Conservation (phyloP, 2,797 vertebrate genomes). For the Amblyraja radiata region DNA sequence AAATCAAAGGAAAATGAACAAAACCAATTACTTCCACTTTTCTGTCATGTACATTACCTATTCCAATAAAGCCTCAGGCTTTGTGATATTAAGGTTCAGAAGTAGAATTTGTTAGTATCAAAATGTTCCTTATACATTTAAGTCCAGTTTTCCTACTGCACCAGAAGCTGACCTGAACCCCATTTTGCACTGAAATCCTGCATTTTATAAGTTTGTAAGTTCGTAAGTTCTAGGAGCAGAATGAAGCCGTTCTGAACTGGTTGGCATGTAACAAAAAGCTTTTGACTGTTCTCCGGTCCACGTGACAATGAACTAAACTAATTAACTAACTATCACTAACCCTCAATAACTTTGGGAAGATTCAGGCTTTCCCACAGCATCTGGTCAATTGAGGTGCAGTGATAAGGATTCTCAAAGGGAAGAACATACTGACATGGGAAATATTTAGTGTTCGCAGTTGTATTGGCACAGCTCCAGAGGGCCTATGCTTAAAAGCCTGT, state of each 20-base stretch:
- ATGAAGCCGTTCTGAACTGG: too few species aligned
- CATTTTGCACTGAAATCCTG: neutral
- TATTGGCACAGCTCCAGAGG: neutral
- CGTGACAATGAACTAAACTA: too few species aligned
- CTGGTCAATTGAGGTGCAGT: neutral
- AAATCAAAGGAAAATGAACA: neutral
- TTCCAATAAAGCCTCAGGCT: neutral
- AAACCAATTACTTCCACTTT: neutral
- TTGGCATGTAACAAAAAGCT: too few species aligned
- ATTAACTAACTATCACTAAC: too few species aligned
- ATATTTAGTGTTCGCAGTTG: neutral
- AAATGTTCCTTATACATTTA: neutral
- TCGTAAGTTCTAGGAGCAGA: too few species aligned
- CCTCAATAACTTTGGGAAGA: too few species aligned
- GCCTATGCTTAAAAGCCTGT: neutral
- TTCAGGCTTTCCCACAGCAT: neutral
- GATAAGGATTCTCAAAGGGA: neutral
- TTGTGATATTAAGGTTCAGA: neutral
- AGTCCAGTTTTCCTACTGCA: neutral
- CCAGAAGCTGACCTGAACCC: neutral
- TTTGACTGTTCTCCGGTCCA: too few species aligned
- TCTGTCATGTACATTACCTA: neutral
- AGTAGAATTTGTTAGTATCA: neutral
- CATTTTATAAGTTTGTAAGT: too few species aligned
- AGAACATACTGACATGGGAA: neutral